Evolutionary conservation across 2,888 invertebrate species (phyloP), one percentile per base, ranked within the genome.

Genomic region (Lepidocyrtoides sp.): DNA sequence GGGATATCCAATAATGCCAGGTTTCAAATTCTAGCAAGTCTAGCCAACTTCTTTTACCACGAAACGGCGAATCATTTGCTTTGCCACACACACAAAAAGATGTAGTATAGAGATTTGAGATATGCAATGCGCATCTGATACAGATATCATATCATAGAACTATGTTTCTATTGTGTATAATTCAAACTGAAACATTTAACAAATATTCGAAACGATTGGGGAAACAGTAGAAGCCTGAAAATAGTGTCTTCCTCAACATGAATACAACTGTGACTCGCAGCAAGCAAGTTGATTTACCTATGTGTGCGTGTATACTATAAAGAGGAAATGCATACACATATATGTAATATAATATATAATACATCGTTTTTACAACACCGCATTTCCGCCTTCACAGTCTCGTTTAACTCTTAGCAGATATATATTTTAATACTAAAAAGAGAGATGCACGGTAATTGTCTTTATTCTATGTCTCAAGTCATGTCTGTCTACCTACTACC

Each of bases 331-430:
- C 29, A 69, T 69, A 3, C 17, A 69, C 36, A 3, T 69, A 44
- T 69, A n/a, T 69, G 26, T 20, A 7, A 57, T 17, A 66, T 12
- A 29, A 32, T 41, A 44, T 8, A 26, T 72, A 20, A 20, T 29
- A 69, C 57, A 85, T 51, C 23, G 20, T 12, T 87, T 89, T 82
- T 82, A 66, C 82, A 69, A 66, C 48, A 44, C 63, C 54, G n/a
- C 79, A 89, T 89, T 89, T 89, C 89, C 89, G 89, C 89, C 82
- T 89, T 89, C 89, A 44, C 77, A 77, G 60, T 85, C 85, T 75
- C 77, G 41, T 77, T 86, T 77, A n/a, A n/a, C n/a, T n/a, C n/a
- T n/a, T n/a, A 41, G 0, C 8, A 48, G 14, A 85, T 75, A 72
- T 69, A 69, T 26, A 7, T 48, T 20, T 54, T 75, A 54, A 20